Base-by-base conservation (phyloP, 2,797 vertebrate genomes). In the Zenarchopterus dispar region DNA sequence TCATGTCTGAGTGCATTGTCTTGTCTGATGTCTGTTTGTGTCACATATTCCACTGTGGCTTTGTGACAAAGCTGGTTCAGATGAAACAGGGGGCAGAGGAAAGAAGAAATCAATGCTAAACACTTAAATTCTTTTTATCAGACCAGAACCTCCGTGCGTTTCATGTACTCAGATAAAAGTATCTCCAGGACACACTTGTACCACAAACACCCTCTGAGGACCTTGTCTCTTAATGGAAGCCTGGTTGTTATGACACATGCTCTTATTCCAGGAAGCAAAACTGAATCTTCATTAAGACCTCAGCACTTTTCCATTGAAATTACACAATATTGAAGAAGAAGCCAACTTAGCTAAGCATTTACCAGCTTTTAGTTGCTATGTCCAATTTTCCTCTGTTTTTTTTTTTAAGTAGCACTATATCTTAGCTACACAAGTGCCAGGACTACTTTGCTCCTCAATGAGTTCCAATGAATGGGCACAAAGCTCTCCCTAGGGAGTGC, bases 381-480 rank as follows among this genome's bases (percentile, higher is more conserved):
- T 67, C 75, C 58, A 70, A 75, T 75, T 81, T 68, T 56, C 52
- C 58, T 70, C 58, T 42, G 17, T 31, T 45, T 59, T 19, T 52
- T 39, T 46, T 39, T 19, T 16, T 43, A 58, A 74, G 54, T 64
- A 24, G 43, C 43, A 47, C 50, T 74, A 60, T 75, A 82, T 70
- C 73, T 75, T 55, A 75, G 75, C 79, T 81, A 73, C 82, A 78
- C 69, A 78, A 80, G 70, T 75, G 84, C 86, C 83, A 84, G 79
- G 47, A 78, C 84, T 73, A 68, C 78, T 78, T 63, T 56, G 75
- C 76, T 85, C 70, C 84, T 89, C 86, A 90, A 82, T 90, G 86
- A 87, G 88, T 82, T 81, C 85, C 87, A 88, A 67, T 90, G 85
- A 92, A 90, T 78, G 81, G 84, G 60, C 87, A 91, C 90, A 87